These are phyloP conservation scores for Rachycentron canadum DNA, from an alignment of 2,797 vertebrate species.

Conservation along the genomic window DNA sequence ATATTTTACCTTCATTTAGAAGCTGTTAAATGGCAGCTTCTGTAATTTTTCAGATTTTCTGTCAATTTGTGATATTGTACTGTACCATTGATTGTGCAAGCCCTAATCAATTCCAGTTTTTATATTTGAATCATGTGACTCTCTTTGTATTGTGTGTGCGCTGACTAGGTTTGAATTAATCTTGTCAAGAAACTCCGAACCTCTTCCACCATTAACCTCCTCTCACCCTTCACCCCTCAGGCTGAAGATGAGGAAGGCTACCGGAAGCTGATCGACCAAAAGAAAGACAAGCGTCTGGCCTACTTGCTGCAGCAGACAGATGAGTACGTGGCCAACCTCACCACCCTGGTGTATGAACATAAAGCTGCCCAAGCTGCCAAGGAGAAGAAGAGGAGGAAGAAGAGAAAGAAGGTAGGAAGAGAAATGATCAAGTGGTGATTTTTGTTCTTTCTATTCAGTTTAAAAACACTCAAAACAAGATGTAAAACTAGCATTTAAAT, in stretches of 20 bases:
- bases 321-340: constrained; percentile 97
- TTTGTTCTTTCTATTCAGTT: not conserved
- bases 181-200: not conserved
- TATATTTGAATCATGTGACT: too few relatives aligned
- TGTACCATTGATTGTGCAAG: too few relatives aligned
- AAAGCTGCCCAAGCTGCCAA: constrained; percentile 98
- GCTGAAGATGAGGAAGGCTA: constrained; percentile 99
- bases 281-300: constrained; percentile 97
- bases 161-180: not conserved
- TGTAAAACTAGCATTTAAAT: not conserved
- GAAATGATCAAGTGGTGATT: not conserved
- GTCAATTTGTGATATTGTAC: too few relatives aligned
- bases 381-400: constrained; percentile 95
- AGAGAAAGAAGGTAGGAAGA: constrained; percentile 92
- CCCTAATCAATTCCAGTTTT: too few relatives aligned
- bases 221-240: constrained; percentile 69
- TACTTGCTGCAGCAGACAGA: constrained; percentile 97
- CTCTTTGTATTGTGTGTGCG: too few relatives aligned
- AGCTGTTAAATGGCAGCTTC: too few relatives aligned
- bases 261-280: constrained; percentile 96
- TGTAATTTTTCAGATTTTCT: too few relatives aligned
- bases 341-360: constrained; percentile 96
- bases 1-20: too few relatives aligned
- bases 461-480: too few relatives aligned
- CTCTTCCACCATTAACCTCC: constrained; percentile 1